Evolutionary conservation across 1,140 invertebrate genomes (phyloP), one percentile per base, ranked within the genome.

Genomic region (Mercenaria mercenaria): DNA sequence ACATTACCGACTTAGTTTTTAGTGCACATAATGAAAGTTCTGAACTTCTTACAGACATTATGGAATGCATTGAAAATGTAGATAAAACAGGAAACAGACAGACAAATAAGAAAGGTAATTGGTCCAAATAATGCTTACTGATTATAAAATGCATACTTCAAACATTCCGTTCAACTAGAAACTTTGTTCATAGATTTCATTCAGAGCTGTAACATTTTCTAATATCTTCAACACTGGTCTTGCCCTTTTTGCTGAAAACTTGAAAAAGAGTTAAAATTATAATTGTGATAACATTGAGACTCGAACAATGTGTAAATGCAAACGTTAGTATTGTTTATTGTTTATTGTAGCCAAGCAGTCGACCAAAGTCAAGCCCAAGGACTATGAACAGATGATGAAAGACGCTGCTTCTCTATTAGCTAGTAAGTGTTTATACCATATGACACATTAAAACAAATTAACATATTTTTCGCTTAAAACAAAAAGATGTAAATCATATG

Each of bases 391-490:
- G 23, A 37, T 88, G 4, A 88, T 88, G 86, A 59, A 34, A 18
- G 76, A 88, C 6, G 86, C 86, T 2, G 86, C 86, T 26, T 34
- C 37, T 20, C 37, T 88, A 20, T 37, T 88, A 47, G 32, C 76
- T 81, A 79, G 86, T 88, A 88, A 50, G 82, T 84, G 69, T 29
- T 47, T n/a, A 39, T 3, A 77, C n/a, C n/a, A n/a, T n/a, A n/a
- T n/a, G 15, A 50, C 43, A n/a, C 8, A 13, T 64, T 47, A 43
- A 47, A 39, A 23, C 37, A 37, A 74, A 15, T 39, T 74, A 23
- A 74, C n/a, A 74, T 39, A 39, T 37, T 6, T 39, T 39, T 10
- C 37, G 37, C 20, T 32, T 32, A n/a, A n/a, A n/a, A n/a, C n/a
- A n/a, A n/a, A n/a, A n/a, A n/a, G n/a, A n/a, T n/a, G n/a, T n/a